These are phyloP conservation scores for Brachyalestes nurse DNA, from an alignment of 2,797 vertebrate species.

Conservation along the genomic window DNA sequence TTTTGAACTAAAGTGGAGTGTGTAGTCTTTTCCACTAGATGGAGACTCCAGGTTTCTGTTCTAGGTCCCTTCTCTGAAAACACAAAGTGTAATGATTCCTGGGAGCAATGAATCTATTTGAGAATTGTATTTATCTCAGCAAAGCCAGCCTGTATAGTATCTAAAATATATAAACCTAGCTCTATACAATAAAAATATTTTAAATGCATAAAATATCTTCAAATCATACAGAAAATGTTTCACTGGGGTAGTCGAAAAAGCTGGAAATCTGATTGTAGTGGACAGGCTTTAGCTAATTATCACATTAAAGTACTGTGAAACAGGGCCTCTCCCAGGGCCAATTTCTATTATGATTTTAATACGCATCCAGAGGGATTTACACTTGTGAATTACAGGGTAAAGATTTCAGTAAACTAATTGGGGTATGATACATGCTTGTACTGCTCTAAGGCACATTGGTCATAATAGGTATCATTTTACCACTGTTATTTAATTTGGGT, in stretches of 20 bases:
- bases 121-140: too few relatives aligned
- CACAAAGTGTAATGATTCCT: neutral
- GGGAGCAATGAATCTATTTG: neutral
- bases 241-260: too few relatives aligned
- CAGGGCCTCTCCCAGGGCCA: too few relatives aligned
- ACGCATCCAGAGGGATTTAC: neutral
- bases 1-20: neutral
- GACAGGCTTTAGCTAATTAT: too few relatives aligned
- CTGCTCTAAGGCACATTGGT: neutral
- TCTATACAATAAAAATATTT: too few relatives aligned
- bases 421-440: too few relatives aligned
- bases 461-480: neutral
- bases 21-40: slow-evolving; percentile 34
- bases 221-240: neutral
- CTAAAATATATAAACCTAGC: too few relatives aligned
- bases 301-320: too few relatives aligned
- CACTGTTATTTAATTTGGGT: neutral
- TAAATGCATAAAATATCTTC: too few relatives aligned
- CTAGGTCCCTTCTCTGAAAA: neutral
- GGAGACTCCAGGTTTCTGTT: slow-evolving; percentile 17
- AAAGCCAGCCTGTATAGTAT: too few relatives aligned
- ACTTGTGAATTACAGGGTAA: neutral
- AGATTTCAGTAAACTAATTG: neutral
- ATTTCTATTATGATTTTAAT: neutral
- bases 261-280: too few relatives aligned